A percentile compares a stretch with the other conserved stretches of the same genome.
These are phyloP conservation scores for Pyrocoelia pectoralis DNA, from an alignment of 2,888 invertebrate genomes.

Conservation along the genomic window DNA sequence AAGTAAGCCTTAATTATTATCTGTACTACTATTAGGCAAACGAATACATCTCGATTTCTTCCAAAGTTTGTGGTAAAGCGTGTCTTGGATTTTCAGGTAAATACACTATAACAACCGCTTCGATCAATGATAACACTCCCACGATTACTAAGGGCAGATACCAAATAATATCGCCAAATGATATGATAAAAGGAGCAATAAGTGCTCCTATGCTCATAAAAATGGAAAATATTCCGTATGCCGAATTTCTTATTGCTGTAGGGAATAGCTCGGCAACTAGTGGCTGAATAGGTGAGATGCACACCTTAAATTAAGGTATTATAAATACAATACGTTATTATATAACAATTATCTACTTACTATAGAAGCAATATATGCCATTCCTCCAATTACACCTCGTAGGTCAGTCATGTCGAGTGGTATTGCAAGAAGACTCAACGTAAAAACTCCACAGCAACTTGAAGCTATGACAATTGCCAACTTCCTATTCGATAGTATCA, in stretches of 20 bases:
- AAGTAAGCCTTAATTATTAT: no score
- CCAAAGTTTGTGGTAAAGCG: slow-evolving; percentile 64
- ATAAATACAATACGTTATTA: slow-evolving; percentile 55
- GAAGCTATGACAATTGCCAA: neutral
- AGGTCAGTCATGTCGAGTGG: neutral
- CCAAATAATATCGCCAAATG: slow-evolving; percentile 45
- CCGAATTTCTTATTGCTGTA: slow-evolving; percentile 79
- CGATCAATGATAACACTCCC: slow-evolving; percentile 47
- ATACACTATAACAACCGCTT: slow-evolving; percentile 50
- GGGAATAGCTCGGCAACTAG: slow-evolving; percentile 83
- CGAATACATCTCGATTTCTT: slow-evolving; percentile 58
- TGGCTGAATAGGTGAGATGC: slow-evolving; percentile 70
- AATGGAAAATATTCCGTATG: slow-evolving; percentile 77
- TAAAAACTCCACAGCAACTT: neutral
- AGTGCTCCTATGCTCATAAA: slow-evolving; percentile 82
- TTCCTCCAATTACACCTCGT: neutral
- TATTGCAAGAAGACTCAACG: neutral
- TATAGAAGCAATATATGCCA: neutral
- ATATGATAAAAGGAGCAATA: slow-evolving; percentile 59
- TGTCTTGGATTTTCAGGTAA: slow-evolving; percentile 56
- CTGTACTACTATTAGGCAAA: neutral
- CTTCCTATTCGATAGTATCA: neutral
- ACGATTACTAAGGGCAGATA: slow-evolving; percentile 53
- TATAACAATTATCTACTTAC: neutral
- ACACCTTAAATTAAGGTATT: slow-evolving; percentile 61